A percentile compares a stretch with the other conserved stretches of the same genome.
phyloP scores from a whole-genome alignment of 2,888 invertebrate species.

The Melipona bicolor region DNA sequence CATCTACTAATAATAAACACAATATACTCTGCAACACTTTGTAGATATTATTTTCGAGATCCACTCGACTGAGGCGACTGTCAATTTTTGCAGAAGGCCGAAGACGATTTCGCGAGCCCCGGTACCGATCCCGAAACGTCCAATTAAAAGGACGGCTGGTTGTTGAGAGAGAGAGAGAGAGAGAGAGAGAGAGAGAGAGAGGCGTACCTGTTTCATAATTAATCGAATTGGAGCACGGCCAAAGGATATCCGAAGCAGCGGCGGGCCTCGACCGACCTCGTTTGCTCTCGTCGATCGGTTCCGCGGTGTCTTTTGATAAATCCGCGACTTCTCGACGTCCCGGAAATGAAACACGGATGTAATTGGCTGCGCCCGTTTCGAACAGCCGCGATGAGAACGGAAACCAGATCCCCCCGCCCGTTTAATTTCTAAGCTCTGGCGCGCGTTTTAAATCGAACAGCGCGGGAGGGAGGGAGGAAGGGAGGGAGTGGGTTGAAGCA shows the following conservation, averaged over 20 bases:
- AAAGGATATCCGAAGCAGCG: constrained; percentile 64
- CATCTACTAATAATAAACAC: no score
- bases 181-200: constrained; percentile 14
- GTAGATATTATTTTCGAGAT: background rate
- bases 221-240: constrained; percentile 73
- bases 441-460: background rate
- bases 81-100: background rate
- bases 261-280: constrained; percentile 65
- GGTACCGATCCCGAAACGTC: constrained; percentile 49
- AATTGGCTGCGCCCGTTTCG: constrained; percentile 35
- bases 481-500: background rate
- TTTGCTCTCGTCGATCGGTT: constrained; percentile 66
- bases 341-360: constrained; percentile 45
- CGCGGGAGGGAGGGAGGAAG: background rate
- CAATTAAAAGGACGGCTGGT: constrained; percentile 67
- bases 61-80: background rate
- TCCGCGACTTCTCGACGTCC: constrained; percentile 38
- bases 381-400: constrained; percentile 1
- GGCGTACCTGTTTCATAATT: constrained; percentile 73
- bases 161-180: constrained; percentile 22
- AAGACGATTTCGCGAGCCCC: constrained; percentile 28
- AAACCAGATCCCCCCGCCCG: background rate
- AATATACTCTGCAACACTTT: background rate
- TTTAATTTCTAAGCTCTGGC: constrained; percentile 1
- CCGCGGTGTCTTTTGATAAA: constrained; percentile 61